Conservation (phyloP, 2,888 invertebrate genomes). For the Synergus japonicus region DNA sequence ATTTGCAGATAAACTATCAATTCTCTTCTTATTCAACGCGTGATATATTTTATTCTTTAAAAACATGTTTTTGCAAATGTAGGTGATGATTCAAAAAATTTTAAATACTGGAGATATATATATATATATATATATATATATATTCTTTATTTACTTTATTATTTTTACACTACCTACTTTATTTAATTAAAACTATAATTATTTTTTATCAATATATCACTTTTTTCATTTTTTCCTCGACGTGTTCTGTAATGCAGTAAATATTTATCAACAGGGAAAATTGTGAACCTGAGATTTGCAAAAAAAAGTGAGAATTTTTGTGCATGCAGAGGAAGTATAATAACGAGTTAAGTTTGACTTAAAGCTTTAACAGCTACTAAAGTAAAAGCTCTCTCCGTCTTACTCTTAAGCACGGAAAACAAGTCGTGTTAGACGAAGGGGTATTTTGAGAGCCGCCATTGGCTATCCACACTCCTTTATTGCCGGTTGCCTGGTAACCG, state of each 20-base stretch:
- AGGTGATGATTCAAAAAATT: no score
- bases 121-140: no score
- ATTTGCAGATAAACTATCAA: no score
- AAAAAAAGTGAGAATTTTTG: conserved; percentile 12
- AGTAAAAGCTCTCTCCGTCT: conserved; percentile 73
- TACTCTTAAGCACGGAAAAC: conserved; percentile 74
- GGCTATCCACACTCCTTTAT: conserved; percentile 76
- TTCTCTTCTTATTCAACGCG: no score
- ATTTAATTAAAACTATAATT: no score
- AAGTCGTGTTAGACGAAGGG: conserved; percentile 74
- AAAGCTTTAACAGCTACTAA: conserved; percentile 77
- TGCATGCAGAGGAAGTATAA: conserved; percentile 19
- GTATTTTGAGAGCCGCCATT: conserved; percentile 76
- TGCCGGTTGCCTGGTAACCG: conserved; percentile 76
- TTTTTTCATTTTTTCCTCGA: no score
- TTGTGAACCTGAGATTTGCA: conserved; percentile 12
- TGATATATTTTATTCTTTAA: no score
- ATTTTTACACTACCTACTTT: no score
- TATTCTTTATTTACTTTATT: no score
- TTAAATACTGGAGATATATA: no score
- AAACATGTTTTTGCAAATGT: no score
- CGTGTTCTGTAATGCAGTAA: background rate
- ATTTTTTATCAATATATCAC: no score
- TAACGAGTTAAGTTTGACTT: conserved; percentile 57
- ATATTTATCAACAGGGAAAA: background rate